phyloP scores from a whole-genome alignment of 64 coral and sea anemone genomes.

The Astreopora myriophthalma region DNA sequence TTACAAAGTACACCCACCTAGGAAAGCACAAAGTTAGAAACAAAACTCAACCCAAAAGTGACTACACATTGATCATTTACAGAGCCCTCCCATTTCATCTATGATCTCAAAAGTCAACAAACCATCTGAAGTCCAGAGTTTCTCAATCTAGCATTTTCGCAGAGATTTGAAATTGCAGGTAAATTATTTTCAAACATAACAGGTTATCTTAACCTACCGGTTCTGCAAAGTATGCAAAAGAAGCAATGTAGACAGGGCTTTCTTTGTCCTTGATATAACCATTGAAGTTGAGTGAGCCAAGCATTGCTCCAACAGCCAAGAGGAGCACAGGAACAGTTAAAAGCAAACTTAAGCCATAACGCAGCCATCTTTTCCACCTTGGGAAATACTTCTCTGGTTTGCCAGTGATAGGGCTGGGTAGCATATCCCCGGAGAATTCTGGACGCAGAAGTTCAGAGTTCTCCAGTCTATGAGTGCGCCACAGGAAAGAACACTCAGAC shows the following conservation, averaged over 20 bases:
- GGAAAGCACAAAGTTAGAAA: too few relatives aligned
- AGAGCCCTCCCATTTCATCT: too few relatives aligned
- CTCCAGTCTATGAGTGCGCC: conserved; percentile 91
- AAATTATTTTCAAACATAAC: too few relatives aligned
- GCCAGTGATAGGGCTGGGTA: conserved; percentile 90
- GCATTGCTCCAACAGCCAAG: conserved; percentile 91
- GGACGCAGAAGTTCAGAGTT: conserved; percentile 84
- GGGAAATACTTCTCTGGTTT: conserved; percentile 96
- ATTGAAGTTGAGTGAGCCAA: conserved; percentile 96
- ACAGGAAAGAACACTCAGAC: conserved; percentile 86
- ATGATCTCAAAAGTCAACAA: too few relatives aligned
- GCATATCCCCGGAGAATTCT: conserved; percentile 82
- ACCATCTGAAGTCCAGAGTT: too few relatives aligned
- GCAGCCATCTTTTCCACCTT: conserved; percentile 93
- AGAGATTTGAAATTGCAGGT: too few relatives aligned
- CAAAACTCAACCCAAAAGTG: too few relatives aligned
- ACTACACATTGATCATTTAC: too few relatives aligned
- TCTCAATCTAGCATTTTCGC: too few relatives aligned
- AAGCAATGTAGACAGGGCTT: conserved; percentile 88
- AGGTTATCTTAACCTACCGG: conserved; percentile 87
- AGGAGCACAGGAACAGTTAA: conserved; percentile 81
- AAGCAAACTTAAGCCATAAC: conserved; percentile 90
- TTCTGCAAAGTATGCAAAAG: conserved; percentile 90
- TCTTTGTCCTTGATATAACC: conserved; percentile 99
- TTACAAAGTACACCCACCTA: too few relatives aligned